These are phyloP conservation scores for Oeneis ivallda DNA, from an alignment of 2,888 invertebrate genomes.

Conservation along the genomic window DNA sequence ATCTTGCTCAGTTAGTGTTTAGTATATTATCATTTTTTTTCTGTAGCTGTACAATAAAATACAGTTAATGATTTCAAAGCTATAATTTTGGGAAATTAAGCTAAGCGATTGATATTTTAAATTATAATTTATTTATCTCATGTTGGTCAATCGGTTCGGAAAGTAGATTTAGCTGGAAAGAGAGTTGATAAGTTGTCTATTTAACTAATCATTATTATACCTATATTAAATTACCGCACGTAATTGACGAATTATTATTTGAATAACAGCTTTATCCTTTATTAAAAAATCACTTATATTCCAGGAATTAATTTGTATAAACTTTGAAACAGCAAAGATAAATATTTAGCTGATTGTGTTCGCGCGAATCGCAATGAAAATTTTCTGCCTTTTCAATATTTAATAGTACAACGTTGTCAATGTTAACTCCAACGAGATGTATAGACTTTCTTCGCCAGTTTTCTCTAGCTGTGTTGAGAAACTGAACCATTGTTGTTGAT, in stretches of 20 bases:
- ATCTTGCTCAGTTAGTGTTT: not conserved
- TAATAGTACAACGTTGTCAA: not conserved
- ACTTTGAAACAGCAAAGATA: no score
- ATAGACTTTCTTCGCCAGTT: slow-evolving; percentile 66
- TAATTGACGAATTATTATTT: not conserved
- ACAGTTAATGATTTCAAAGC: no score
- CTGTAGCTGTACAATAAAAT: no score
- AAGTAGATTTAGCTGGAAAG: no score
- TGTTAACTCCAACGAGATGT: slow-evolving; percentile 30
- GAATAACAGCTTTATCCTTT: not conserved
- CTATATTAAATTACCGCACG: no score
- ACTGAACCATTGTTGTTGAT: slow-evolving; percentile 72
- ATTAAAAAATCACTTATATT: not conserved
- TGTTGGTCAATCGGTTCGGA: no score
- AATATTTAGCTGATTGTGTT: not conserved
- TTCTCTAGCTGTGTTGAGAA: slow-evolving; percentile 68
- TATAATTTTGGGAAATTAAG: no score
- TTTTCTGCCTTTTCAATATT: not conserved
- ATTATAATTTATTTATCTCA: no score
- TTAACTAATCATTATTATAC: no score
- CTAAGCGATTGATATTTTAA: no score
- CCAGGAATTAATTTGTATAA: not conserved
- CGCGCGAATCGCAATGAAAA: not conserved
- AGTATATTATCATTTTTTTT: no score
- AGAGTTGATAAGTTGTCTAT: no score